These are phyloP conservation scores for Melinaea marsaeus DNA, from an alignment of 2,888 invertebrate species.

Conservation along the genomic window DNA sequence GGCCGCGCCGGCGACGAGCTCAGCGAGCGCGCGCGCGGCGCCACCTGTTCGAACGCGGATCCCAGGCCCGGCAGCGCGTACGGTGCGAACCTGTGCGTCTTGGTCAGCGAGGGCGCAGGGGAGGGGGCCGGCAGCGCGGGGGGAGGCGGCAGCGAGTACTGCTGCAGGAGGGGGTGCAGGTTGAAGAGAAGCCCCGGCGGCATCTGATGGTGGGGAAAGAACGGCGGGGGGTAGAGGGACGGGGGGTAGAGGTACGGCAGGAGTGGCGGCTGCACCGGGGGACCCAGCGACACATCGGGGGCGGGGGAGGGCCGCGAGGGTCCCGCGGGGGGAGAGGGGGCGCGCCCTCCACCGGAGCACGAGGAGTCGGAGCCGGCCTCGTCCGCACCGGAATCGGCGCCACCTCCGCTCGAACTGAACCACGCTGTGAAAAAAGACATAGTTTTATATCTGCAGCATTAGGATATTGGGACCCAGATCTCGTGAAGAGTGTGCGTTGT, in stretches of 20 bases:
- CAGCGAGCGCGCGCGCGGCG: conserved; percentile 83
- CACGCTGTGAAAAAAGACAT: conserved; percentile 72
- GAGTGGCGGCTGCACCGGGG: conserved; percentile 93
- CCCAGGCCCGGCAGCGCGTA: conserved; percentile 89
- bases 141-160: conserved; percentile 88
- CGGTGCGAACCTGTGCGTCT: conserved; percentile 88
- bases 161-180: conserved; percentile 91
- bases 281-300: conserved; percentile 95
- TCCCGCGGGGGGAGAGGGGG: conserved; percentile 75
- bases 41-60: conserved; percentile 93
- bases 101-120: conserved; percentile 81
- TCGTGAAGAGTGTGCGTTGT: conserved; percentile 11
- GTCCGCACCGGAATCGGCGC: conserved; percentile 78
- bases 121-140: conserved; percentile 80
- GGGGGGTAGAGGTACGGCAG: conserved; percentile 96
- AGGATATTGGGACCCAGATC: background rate
- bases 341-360: conserved; percentile 81
- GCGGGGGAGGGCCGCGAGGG: conserved; percentile 85
- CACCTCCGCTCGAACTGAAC: conserved; percentile 80
- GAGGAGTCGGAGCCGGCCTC: conserved; percentile 86
- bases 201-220: conserved; percentile 86
- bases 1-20: conserved; percentile 78
- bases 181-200: conserved; percentile 92
- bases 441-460: background rate
- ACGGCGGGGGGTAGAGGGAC: conserved; percentile 88